A percentile compares a stretch with the other conserved stretches of the same genome.
phyloP scores from a whole-genome alignment of 2,113 vertebrate species.

The Tichodroma muraria region DNA sequence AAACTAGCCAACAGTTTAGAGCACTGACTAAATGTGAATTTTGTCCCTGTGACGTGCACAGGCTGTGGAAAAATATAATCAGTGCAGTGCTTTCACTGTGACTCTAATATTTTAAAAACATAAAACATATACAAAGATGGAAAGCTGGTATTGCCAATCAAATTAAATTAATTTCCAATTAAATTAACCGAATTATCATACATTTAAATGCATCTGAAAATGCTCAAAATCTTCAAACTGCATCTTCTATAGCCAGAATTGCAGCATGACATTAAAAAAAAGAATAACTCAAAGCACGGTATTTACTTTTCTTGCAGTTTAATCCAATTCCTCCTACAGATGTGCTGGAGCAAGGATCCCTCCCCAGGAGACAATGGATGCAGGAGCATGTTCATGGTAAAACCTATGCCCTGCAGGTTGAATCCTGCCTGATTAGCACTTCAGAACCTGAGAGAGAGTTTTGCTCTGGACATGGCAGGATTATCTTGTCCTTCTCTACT shows the following conservation, averaged over 20 bases:
- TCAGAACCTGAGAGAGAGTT: background rate
- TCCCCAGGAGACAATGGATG: background rate
- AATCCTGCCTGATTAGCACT: background rate
- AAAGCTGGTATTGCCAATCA: background rate
- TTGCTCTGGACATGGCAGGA: background rate
- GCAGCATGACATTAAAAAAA: background rate
- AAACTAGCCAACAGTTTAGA: background rate
- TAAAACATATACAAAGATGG: background rate
- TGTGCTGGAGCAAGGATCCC: background rate
- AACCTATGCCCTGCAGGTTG: background rate
- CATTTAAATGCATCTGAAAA: background rate
- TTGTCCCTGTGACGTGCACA: background rate
- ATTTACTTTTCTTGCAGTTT: background rate
- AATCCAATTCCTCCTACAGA: background rate
- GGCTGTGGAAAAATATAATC: background rate
- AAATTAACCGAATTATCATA: background rate
- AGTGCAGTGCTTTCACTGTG: background rate
- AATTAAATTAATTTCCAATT: background rate
- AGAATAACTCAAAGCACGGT: background rate
- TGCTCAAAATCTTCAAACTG: background rate
- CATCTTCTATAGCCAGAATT: background rate
- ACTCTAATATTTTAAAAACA: background rate
- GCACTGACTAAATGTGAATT: background rate
- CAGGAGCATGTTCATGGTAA: background rate
- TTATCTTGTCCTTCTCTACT: background rate